Base-by-base conservation (phyloP, 2,888 invertebrate genomes). In the Hirtodrosophila confusa region DNA sequence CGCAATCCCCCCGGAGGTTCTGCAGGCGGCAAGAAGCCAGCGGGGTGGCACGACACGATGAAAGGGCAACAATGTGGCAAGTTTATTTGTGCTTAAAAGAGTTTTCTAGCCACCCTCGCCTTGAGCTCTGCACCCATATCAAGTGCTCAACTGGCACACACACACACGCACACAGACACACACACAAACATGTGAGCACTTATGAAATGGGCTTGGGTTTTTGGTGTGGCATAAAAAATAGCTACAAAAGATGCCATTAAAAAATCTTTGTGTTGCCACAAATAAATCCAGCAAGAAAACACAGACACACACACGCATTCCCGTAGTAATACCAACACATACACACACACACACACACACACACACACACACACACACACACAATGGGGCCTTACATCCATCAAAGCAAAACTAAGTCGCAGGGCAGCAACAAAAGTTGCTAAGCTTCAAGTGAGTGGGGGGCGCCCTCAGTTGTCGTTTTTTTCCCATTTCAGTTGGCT, bases 171-270 rank as follows among this genome's bases (percentile, higher is more conserved):
- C 54, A 45, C 48, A 12, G 39, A 17, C 51, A 45, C 48, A 12
- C 41, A 17, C 51, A 24, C 44, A 43, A 49, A 53, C 27, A 56
- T 27, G 49, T 61, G 47, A 64, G 64, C 68, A 80, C 83, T 80
- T 82, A 80, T 77, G 72, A 77, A 68, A 77, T 79, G 75, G 80
- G 65, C 57, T 75, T 66, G 58, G 56, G 69, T 43, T 61, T 58
- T 44, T 11, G 31, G 44, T 50, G 56, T 56, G 61, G 65, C 66
- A 72, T 80, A 78, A 83, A 78, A 84, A 83, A 80, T 80, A 77
- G 85, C 83, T 85, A 85, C 84, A 84, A 84, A 86, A 86, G 82
- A 80, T 85, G 84, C 85, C 86, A 85, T 85, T 85, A 85, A 84
- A 86, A 85, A 86, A 84, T 84, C 84, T 86, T 86, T 83, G 83